Base-by-base conservation (phyloP, 1,140 invertebrate species). In the Bombyx mandarina region DNA sequence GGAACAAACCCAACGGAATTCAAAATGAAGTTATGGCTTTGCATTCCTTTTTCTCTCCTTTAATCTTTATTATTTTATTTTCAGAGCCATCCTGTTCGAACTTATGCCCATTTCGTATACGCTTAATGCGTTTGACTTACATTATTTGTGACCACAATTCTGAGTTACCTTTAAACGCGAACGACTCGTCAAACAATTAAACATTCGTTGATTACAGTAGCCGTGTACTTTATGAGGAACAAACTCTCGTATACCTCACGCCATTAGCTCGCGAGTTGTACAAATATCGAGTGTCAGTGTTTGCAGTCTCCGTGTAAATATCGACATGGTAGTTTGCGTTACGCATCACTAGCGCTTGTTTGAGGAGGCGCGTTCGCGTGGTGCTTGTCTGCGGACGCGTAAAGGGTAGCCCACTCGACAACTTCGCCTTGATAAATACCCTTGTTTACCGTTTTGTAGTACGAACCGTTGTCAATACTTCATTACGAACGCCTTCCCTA, bases 321-420 rank as follows among this genome's bases (percentile, higher is more conserved):
- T 85, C 84, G 84, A 85, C 79, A 79, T 71, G 66, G 65, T 63
- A 75, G 80, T 85, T 87, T 85, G 84, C 80, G 84, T 85, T 87
- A 83, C 81, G 84, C 84, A 87, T 87, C 84, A 87, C 84, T 85
- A 87, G 74, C 71, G 56, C 63, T 65, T 86, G 79, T 87, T 85
- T 86, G 77, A 61, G 62, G 63, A 73, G 59, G 69, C 70, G 67
- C 70, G 60, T 42, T 22, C 61, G 73, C 66, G 66, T 65, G 62
- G 69, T 67, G 67, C 60, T 67, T 70, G 72, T 71, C 73, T 67
- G 73, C 69, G 67, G 67, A 52, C 60, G 70, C 74, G 75, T 75
- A 79, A 82, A 83, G 83, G 81, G 83, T 77, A 82, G 79, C 66
- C 73, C 81, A 79, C 79, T 84, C 70, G 70, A 77, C 71, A 67